Percentiles rank a stretch among this genome's conserved stretches.
Conservation (phyloP, 2,888 invertebrate genomes). For the Clunio marinus region DNA sequence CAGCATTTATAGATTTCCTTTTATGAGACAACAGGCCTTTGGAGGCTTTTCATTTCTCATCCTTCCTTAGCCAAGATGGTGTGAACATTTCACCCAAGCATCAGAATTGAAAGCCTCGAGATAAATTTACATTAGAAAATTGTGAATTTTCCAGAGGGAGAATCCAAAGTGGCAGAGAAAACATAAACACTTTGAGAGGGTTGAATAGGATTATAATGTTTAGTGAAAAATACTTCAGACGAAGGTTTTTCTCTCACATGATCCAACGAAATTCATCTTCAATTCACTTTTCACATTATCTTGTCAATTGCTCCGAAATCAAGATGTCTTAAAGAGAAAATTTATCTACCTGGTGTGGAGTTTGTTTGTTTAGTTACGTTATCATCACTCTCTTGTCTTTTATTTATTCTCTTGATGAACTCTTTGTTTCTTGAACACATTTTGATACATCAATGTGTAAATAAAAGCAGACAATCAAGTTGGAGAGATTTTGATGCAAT, state of each 20-base stretch:
- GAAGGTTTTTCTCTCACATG: neutral
- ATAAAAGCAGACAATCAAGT: neutral
- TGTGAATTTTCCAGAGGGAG: neutral
- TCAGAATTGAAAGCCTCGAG: neutral
- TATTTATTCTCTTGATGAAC: conserved; percentile 38
- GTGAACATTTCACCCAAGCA: no score
- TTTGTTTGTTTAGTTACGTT: conserved; percentile 21
- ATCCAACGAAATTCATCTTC: neutral
- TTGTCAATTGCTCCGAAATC: conserved; percentile 33
- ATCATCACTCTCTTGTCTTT: neutral
- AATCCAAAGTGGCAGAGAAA: neutral
- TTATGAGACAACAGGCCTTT: conserved; percentile 22
- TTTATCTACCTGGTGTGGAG: conserved; percentile 5
- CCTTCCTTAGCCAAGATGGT: neutral
- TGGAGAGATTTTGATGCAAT: conserved; percentile 25
- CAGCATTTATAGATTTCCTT: conserved; percentile 5
- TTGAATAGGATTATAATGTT: neutral
- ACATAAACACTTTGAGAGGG: conserved; percentile 3
- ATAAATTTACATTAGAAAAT: neutral
- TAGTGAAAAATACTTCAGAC: neutral
- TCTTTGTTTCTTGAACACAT: conserved; percentile 16
- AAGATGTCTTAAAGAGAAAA: conserved; percentile 30
- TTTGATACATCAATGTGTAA: neutral
- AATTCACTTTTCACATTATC: conserved; percentile 11
- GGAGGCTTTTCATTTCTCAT: conserved; percentile 7